Evolutionary conservation across 30 jellyfish, hydroid and myxozoan genomes (phyloP).

Genomic region (Sanderia malayensis): DNA sequence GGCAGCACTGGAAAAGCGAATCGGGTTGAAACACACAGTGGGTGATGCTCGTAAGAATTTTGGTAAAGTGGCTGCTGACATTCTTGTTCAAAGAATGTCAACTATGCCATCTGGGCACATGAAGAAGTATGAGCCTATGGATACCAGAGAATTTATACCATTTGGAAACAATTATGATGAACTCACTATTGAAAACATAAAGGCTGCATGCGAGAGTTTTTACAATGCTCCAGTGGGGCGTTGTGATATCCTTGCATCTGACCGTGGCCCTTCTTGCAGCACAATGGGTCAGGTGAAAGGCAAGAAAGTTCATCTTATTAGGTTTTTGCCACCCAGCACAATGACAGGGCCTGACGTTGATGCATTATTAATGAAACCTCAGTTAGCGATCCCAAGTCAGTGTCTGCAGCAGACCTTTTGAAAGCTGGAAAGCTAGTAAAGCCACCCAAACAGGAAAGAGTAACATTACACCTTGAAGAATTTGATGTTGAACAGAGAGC

Average conservation of each 20-base stretch:
- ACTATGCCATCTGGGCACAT: not conserved
- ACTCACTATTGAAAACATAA: slow-evolving; percentile 3
- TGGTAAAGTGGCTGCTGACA: not conserved
- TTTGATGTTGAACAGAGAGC: not conserved
- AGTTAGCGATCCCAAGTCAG: slow-evolving; percentile 8
- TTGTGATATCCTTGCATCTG: slow-evolving; percentile 27
- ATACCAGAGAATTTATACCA: slow-evolving; percentile 10
- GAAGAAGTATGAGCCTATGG: slow-evolving; percentile 24
- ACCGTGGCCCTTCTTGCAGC: slow-evolving; percentile 47
- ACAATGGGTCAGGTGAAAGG: slow-evolving; percentile 23
- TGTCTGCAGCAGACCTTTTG: slow-evolving; percentile 2
- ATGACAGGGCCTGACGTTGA: not conserved
- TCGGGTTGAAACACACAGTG: not conserved
- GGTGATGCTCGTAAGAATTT: not conserved
- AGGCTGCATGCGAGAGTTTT: slow-evolving; percentile 25
- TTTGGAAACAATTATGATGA: not conserved
- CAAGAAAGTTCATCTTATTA: slow-evolving; percentile 16
- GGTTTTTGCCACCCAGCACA: slow-evolving; percentile 13
- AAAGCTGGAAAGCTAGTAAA: slow-evolving; percentile 33
- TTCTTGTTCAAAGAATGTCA: not conserved
- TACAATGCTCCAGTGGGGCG: slow-evolving; percentile 7
- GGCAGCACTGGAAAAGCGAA: not conserved
- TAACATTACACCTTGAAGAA: slow-evolving; percentile 1
- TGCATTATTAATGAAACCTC: too few relatives aligned
- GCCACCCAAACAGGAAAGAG: slow-evolving; percentile 11